These are phyloP conservation scores for Lateolabrax maculatus DNA, from an alignment of 2,797 vertebrate species.

Conservation along the genomic window DNA sequence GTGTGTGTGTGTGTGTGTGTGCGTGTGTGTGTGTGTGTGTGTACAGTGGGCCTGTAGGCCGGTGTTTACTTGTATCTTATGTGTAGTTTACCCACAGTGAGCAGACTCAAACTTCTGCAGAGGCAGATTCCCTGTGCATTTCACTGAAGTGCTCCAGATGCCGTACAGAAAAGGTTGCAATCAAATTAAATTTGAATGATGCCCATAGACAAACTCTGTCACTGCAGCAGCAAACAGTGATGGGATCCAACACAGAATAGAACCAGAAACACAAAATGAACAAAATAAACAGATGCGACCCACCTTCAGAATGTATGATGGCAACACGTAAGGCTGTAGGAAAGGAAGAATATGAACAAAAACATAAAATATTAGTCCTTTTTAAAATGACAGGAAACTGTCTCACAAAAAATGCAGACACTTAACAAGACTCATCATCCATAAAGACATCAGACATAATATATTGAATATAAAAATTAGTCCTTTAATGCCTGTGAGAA, in stretches of 20 bases:
- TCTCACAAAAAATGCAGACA: not conserved
- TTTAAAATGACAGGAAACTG: not conserved
- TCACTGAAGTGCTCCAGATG: slow-evolving; percentile 23
- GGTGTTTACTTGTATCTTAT: slow-evolving; percentile 80
- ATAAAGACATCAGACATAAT: not conserved
- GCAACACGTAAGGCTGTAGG: not conserved
- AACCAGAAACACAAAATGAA: slow-evolving; percentile 1
- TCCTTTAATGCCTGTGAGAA: not conserved
- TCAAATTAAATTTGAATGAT: slow-evolving; percentile 54
- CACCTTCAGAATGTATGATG: not conserved
- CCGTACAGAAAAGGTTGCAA: slow-evolving; percentile 29
- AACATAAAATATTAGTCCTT: not conserved
- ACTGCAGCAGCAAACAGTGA: slow-evolving; percentile 61
- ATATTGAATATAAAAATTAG: not conserved
- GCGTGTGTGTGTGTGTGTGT: slow-evolving; percentile 25
- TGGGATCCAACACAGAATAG: slow-evolving; percentile 1
- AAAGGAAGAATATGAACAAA: not conserved
- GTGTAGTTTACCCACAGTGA: slow-evolving; percentile 75
- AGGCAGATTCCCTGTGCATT: slow-evolving; percentile 29
- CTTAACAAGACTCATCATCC: not conserved
- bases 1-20: slow-evolving; percentile 8
- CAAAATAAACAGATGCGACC: not conserved
- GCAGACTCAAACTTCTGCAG: slow-evolving; percentile 66
- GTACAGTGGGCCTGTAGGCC: slow-evolving; percentile 67
- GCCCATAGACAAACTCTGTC: slow-evolving; percentile 44